Evolutionary conservation across 1,140 invertebrate species (phyloP).

Genomic region (Caerostris extrusa): DNA sequence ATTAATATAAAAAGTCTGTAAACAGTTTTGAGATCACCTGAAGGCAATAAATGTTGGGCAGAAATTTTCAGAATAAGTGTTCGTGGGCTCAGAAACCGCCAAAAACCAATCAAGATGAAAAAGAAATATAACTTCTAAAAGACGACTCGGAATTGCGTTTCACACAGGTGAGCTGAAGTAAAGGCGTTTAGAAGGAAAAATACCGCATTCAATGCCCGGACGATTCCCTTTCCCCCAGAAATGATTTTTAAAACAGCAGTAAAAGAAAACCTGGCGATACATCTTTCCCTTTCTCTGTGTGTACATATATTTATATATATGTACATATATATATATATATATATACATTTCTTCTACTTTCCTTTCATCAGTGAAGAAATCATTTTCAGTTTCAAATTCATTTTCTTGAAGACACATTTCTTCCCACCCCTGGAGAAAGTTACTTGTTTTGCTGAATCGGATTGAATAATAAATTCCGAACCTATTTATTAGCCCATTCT

Average conservation of each 20-base stretch:
- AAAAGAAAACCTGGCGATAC: conserved; percentile 4
- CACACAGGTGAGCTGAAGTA: background rate
- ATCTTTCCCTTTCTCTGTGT: conserved; percentile 6
- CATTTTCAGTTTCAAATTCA: conserved; percentile 38
- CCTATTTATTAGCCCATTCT: conserved; percentile 37
- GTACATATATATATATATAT: background rate
- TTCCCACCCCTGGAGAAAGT: background rate
- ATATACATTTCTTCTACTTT: background rate
- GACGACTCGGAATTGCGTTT: conserved; percentile 16
- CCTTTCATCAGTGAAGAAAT: conserved; percentile 20
- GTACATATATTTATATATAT: too few species aligned
- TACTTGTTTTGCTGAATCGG: conserved; percentile 18
- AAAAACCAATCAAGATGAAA: background rate
- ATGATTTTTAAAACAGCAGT: background rate
- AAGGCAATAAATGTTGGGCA: background rate
- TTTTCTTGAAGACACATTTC: background rate
- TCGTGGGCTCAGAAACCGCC: background rate
- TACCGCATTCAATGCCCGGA: conserved; percentile 10
- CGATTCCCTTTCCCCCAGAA: background rate
- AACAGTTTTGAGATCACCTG: background rate
- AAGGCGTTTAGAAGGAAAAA: conserved; percentile 1
- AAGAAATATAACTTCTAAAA: conserved; percentile 35
- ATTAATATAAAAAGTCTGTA: too few species aligned
- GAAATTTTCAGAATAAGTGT: background rate
- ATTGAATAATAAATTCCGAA: conserved; percentile 38